These are phyloP conservation scores for Habropoda laboriosa DNA, from an alignment of 1,140 invertebrate species.

Conservation along the genomic window DNA sequence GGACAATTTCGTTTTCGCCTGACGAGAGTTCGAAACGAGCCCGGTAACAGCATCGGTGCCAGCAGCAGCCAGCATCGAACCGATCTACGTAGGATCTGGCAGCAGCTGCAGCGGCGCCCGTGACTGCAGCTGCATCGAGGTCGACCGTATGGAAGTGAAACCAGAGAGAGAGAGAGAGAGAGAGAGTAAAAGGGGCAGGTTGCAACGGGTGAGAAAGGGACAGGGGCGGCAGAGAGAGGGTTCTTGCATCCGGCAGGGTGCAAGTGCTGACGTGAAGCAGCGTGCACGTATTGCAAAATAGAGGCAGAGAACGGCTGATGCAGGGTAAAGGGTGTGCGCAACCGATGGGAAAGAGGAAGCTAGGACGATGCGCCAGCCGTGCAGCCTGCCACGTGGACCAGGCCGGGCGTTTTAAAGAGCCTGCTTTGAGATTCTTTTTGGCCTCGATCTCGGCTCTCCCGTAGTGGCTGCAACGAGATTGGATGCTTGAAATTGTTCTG, in stretches of 20 bases:
- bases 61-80: constrained; percentile 45
- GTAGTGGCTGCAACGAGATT: background rate
- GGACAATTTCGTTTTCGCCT: constrained; percentile 68
- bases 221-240: background rate
- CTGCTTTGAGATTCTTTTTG: constrained; percentile 2
- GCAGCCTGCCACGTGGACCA: constrained; percentile 34
- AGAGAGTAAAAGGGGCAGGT: background rate
- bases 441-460: background rate
- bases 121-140: constrained; percentile 61
- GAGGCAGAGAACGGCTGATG: constrained; percentile 51
- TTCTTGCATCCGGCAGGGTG: constrained; percentile 57
- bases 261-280: constrained; percentile 62
- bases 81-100: constrained; percentile 57
- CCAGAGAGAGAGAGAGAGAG: background rate
- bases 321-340: background rate
- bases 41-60: constrained; percentile 44
- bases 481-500: background rate
- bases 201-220: background rate
- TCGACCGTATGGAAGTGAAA: constrained; percentile 26
- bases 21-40: constrained; percentile 68
- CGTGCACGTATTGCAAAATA: constrained; percentile 68
- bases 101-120: constrained; percentile 54
- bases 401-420: constrained; percentile 18
- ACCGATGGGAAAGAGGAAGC: constrained; percentile 21
- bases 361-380: constrained; percentile 20